phyloP scores from a whole-genome alignment of 2,797 vertebrate genomes.

The Spondyliosoma cantharus region DNA sequence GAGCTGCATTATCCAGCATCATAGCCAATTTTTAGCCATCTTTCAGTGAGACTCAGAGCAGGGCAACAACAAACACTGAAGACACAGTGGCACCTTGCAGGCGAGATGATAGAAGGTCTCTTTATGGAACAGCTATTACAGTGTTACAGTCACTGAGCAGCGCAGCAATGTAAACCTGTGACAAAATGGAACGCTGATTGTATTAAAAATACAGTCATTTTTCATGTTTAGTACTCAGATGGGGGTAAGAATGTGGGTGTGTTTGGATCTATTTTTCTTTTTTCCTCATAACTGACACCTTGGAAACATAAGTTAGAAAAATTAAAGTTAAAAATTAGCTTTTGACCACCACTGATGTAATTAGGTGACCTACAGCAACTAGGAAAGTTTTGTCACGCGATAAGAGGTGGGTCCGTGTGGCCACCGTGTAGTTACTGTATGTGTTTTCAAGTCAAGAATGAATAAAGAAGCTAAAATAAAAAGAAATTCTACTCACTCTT shows the following conservation, averaged over 20 bases:
- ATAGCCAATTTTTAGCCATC: neutral
- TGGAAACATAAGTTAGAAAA: no score
- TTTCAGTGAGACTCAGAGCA: slow-evolving; percentile 12
- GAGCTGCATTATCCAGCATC: slow-evolving; percentile 30
- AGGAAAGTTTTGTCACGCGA: neutral
- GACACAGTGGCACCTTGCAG: slow-evolving; percentile 10
- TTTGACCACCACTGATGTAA: neutral
- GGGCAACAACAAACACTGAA: neutral
- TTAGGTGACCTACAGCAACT: neutral
- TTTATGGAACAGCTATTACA: neutral
- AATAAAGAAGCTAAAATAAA: neutral
- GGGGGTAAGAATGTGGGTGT: no score
- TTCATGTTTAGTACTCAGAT: neutral
- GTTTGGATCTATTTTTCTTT: no score
- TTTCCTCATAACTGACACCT: no score
- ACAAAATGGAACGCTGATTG: neutral
- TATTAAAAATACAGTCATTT: neutral
- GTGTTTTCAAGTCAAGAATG: neutral
- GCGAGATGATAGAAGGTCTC: neutral
- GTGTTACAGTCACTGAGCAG: neutral
- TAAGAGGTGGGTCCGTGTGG: neutral
- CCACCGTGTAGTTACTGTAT: no score
- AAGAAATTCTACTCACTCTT: neutral
- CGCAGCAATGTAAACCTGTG: neutral
- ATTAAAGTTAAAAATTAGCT: neutral